Percentiles rank a stretch among this genome's conserved stretches.
Evolutionary conservation across 2,797 vertebrate species (phyloP).

Genomic region (Carduelis carduelis): DNA sequence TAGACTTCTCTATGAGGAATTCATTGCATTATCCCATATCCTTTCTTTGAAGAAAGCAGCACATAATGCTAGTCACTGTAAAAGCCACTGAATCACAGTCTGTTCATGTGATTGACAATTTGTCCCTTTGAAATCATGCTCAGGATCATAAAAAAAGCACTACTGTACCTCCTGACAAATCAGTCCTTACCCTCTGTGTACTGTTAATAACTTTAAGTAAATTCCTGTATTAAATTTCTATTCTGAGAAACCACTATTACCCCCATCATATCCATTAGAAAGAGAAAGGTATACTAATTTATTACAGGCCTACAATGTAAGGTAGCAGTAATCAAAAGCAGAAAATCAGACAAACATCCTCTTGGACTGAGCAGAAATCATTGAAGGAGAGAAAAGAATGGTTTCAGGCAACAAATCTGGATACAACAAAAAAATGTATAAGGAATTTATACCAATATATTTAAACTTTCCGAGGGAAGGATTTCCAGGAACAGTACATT

Average conservation of each 20-base stretch:
- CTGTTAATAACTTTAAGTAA: background rate
- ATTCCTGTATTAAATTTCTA: background rate
- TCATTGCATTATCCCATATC: background rate
- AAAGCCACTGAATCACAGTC: background rate
- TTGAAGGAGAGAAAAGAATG: background rate
- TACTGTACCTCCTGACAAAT: background rate
- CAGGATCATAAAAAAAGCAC: background rate
- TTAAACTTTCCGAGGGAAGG: background rate
- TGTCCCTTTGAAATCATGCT: background rate
- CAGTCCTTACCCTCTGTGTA: background rate
- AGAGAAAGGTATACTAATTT: background rate
- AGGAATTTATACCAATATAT: background rate
- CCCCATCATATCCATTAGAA: background rate
- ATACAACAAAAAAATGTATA: background rate
- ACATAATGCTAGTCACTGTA: background rate
- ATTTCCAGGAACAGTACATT: background rate
- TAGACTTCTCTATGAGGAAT: background rate
- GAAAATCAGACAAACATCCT: background rate
- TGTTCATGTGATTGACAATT: background rate
- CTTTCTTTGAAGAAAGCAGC: background rate
- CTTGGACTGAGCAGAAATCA: background rate
- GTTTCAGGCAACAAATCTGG: background rate
- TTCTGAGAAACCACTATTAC: background rate
- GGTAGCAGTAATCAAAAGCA: background rate
- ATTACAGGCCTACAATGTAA: background rate